Base-by-base conservation (phyloP, 2,888 invertebrate species). In the Epirrita christyi region DNA sequence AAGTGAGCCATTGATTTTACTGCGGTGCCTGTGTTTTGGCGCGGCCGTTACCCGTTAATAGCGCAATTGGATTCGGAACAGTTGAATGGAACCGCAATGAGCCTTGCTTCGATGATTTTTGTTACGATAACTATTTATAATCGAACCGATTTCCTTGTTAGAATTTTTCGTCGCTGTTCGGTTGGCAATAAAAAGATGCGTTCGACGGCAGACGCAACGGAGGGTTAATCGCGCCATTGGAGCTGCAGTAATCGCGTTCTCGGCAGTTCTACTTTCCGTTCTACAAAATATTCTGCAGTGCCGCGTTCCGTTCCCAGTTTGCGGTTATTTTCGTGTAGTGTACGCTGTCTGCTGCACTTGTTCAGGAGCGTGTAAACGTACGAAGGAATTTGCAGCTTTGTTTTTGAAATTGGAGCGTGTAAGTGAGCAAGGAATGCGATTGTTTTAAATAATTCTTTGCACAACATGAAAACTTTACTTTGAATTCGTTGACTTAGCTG, bases 1-100 rank as follows among this genome's bases (percentile, higher is more conserved):
- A 77, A 80, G 77, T 80, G 77, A 81, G 74, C 81, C 78, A 81
- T 82, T 83, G 83, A 79, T 84, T 83, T 83, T 75, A 83, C 72
- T 81, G 78, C 75, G 74, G 75, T 68, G 75, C 66, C 73, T 71
- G 76, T 81, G 80, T 81, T 78, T 73, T 75, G 73, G 70, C 73
- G 72, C 71, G 72, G 74, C 77, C 72, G 75, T 80, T 80, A 73
- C 72, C 68, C 78, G 78, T 75, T 82, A 85, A 83, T 83, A 73
- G 77, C 67, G 70, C 80, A 76, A 81, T 84, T 78, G 77, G 74
- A 79, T 83, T 78, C 73, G 72, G 73, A 79, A 70, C 75, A 70
- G 70, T 73, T 70, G 73, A 70, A 70, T 69, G 64, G 67, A 66
- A 76, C 76, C 80, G 70, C 80, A 78, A 73, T 76, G 72, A 71